These are phyloP conservation scores for Myzus persicae DNA, from an alignment of 1,140 invertebrate species.

Conservation along the genomic window DNA sequence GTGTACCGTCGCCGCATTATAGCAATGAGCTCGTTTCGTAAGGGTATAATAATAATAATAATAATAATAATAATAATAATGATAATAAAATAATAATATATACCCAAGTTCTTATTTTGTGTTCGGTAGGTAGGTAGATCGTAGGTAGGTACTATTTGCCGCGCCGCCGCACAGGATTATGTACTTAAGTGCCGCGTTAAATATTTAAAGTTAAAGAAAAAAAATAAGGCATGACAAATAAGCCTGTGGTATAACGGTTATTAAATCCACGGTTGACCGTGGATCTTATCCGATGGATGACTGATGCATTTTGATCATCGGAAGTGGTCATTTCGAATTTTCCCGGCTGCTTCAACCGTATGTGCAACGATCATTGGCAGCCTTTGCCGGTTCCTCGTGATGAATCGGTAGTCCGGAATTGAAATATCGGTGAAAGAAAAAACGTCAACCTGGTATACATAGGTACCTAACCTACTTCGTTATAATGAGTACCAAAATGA, in stretches of 20 bases:
- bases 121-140: not conserved
- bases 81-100: not conserved
- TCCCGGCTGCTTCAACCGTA: too few relatives aligned
- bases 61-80: not conserved
- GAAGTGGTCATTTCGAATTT: too few relatives aligned
- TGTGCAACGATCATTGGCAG: too few relatives aligned
- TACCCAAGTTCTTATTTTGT: not conserved
- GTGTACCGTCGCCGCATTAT: not conserved
- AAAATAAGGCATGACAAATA: not conserved
- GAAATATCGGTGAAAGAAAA: too few relatives aligned
- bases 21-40: not conserved
- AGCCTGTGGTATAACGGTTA: not conserved
- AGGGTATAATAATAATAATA: constrained; percentile 1
- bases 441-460: too few relatives aligned
- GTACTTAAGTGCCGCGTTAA: not conserved
- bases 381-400: too few relatives aligned
- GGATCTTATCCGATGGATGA: not conserved
- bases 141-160: not conserved
- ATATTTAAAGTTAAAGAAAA: not conserved
- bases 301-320: too few relatives aligned
- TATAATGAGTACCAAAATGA: too few relatives aligned
- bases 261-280: not conserved
- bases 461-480: too few relatives aligned
- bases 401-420: too few relatives aligned
- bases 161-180: not conserved